These are phyloP conservation scores for Athalia cordata DNA, from an alignment of 2,888 invertebrate genomes.

Conservation along the genomic window DNA sequence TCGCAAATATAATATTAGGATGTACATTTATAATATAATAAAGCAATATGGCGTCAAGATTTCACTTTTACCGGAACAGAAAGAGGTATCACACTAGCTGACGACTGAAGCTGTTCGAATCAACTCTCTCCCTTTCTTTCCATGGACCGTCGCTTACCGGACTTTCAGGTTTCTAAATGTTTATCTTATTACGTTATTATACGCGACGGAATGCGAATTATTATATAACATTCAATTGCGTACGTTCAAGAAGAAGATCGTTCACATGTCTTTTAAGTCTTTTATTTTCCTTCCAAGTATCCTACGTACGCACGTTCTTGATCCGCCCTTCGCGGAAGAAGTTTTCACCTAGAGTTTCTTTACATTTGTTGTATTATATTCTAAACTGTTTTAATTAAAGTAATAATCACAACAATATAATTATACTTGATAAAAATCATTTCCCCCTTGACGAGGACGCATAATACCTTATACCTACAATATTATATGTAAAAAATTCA, in stretches of 20 bases:
- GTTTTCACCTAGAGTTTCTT: too few relatives aligned
- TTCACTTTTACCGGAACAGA: constrained; percentile 45
- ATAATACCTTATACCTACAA: too few relatives aligned
- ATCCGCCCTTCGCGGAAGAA: too few relatives aligned
- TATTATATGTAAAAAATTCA: too few relatives aligned
- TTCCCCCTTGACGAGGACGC: too few relatives aligned
- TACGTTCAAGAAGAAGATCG: constrained; percentile 11
- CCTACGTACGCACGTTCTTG: too few relatives aligned
- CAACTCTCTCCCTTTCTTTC: constrained; percentile 45
- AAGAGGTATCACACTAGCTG: constrained; percentile 10
- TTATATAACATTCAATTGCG: constrained; percentile 24
- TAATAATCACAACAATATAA: too few relatives aligned
- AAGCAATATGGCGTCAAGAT: constrained; percentile 20
- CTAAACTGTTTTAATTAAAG: too few relatives aligned
- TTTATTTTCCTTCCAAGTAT: too few relatives aligned
- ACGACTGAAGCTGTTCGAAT: constrained; percentile 16
- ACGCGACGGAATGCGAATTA: constrained; percentile 39
- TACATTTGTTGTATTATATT: too few relatives aligned
- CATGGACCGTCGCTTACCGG: constrained; percentile 41
- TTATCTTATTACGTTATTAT: constrained; percentile 34
- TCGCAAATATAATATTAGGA: constrained; percentile 1
- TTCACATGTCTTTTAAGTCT: not conserved
- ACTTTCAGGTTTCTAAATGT: constrained; percentile 46
- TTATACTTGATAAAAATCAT: too few relatives aligned
- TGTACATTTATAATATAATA: not conserved